phyloP scores from a whole-genome alignment of 2,888 invertebrate genomes.

The Synergus itoensis region DNA sequence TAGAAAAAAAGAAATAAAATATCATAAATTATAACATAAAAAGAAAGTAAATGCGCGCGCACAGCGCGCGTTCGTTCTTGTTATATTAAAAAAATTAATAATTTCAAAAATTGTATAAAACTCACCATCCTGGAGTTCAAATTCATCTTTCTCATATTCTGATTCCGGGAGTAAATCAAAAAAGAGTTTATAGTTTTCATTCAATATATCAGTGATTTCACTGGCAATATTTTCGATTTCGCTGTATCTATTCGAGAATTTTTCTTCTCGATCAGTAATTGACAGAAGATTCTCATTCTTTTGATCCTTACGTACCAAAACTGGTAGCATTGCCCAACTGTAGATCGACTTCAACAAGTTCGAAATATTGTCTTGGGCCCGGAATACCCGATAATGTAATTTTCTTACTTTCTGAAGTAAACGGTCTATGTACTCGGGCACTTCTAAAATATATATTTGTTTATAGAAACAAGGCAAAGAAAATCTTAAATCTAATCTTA shows the following conservation, averaged over 20 bases:
- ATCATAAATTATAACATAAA: no score
- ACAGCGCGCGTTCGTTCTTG: no score
- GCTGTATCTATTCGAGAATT: slow-evolving; percentile 80
- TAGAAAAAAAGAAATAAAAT: no score
- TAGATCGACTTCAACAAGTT: slow-evolving; percentile 81
- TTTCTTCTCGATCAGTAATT: slow-evolving; percentile 80
- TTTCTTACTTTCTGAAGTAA: slow-evolving; percentile 85
- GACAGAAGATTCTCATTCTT: slow-evolving; percentile 81
- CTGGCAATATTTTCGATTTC: slow-evolving; percentile 79
- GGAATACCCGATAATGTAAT: slow-evolving; percentile 84
- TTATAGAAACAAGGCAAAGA: slow-evolving; percentile 37
- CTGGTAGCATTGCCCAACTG: slow-evolving; percentile 86
- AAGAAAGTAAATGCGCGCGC: no score
- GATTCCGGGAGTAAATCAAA: slow-evolving; percentile 82
- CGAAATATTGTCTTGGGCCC: slow-evolving; percentile 84
- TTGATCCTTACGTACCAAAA: slow-evolving; percentile 87
- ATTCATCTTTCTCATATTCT: slow-evolving; percentile 60
- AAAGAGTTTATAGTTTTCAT: slow-evolving; percentile 84
- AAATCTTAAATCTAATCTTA: neutral
- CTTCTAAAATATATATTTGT: slow-evolving; percentile 71
- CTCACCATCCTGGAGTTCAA: slow-evolving; percentile 56
- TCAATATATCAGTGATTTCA: slow-evolving; percentile 81
- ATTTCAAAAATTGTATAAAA: neutral
- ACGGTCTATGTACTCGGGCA: slow-evolving; percentile 85
- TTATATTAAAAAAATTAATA: no score